A percentile compares a stretch with the other conserved stretches of the same genome.
Conservation (phyloP, 1,140 invertebrate genomes). For the Drosophila nebulosa region DNA sequence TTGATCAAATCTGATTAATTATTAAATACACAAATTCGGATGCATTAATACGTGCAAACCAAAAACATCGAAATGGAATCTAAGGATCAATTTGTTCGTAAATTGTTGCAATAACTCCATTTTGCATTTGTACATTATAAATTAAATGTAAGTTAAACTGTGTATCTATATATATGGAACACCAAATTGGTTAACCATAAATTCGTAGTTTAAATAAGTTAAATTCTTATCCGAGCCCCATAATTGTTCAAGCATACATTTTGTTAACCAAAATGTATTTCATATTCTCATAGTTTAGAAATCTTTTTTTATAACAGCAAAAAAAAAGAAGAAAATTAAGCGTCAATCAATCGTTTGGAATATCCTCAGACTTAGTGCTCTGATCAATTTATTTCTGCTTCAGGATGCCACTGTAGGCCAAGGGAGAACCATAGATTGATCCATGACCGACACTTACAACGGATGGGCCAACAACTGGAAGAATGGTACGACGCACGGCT, state of each 20-base stretch:
- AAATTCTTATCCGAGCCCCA: no score
- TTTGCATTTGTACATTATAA: no score
- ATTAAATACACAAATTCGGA: no score
- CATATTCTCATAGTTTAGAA: neutral
- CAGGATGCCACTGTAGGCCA: constrained; percentile 59
- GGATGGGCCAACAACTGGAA: constrained; percentile 37
- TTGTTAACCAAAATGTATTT: neutral
- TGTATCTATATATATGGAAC: no score
- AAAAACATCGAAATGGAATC: no score
- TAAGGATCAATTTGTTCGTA: no score
- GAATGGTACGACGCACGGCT: constrained; percentile 20
- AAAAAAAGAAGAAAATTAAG: constrained; percentile 1
- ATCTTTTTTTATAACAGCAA: neutral
- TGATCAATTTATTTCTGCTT: constrained; percentile 48
- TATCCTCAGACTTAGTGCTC: neutral
- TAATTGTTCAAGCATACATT: neutral
- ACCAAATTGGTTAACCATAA: no score
- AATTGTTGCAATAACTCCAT: no score
- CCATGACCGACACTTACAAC: constrained; percentile 36
- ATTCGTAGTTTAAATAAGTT: no score
- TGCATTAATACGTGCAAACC: no score
- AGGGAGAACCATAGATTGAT: constrained; percentile 46
- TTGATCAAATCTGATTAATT: no score
- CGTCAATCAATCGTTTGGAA: neutral
- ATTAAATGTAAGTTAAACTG: no score